A percentile compares a stretch with the other conserved stretches of the same genome.
These are phyloP conservation scores for Patella caerulea DNA, from an alignment of 2,888 invertebrate genomes.

Conservation along the genomic window DNA sequence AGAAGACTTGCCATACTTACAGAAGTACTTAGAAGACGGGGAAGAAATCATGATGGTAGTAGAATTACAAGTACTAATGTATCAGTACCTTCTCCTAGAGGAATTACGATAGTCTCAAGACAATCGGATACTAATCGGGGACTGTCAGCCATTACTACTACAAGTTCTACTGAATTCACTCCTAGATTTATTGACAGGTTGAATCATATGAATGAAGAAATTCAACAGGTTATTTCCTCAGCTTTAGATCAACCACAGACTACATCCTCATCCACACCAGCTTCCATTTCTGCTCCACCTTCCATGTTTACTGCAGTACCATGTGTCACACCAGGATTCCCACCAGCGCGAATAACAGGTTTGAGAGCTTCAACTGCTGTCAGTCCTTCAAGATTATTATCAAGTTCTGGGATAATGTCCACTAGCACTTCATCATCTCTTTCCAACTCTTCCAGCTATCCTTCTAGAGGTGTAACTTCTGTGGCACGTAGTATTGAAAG, in stretches of 20 bases:
- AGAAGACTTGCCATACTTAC: neutral
- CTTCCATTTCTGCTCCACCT: neutral
- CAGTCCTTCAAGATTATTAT: neutral
- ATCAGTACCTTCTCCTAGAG: neutral
- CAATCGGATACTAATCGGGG: neutral
- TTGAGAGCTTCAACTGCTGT: neutral
- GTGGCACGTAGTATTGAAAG: neutral
- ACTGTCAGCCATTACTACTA: neutral
- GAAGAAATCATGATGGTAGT: slow-evolving; percentile 6
- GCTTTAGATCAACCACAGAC: neutral
- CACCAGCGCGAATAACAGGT: neutral
- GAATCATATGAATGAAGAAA: neutral
- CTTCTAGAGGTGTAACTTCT: neutral
- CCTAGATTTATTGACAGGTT: neutral
- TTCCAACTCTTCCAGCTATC: neutral
- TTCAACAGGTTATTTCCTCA: neutral
- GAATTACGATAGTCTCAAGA: neutral
- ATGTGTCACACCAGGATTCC: neutral
- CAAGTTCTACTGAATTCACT: neutral
- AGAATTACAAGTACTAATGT: neutral
- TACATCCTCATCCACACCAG: neutral
- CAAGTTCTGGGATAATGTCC: neutral
- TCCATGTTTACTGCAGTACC: neutral
- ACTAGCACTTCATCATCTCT: neutral
- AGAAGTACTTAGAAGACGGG: neutral